Evolutionary conservation across 2,797 vertebrate genomes (phyloP).

Genomic region (Enteromius thamalakanensis): DNA sequence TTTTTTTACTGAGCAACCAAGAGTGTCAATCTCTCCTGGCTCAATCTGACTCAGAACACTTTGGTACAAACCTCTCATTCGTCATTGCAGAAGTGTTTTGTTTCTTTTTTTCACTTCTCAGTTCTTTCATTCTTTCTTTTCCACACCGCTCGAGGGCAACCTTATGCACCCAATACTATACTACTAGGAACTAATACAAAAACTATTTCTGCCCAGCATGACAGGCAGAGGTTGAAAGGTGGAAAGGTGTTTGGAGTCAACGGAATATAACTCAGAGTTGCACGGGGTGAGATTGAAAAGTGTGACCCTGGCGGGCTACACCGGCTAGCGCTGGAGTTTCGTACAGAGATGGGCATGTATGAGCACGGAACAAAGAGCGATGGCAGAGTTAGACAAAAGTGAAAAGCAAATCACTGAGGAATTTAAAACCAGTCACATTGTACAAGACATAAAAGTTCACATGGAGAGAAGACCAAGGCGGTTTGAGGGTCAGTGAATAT

Average conservation of each 20-base stretch:
- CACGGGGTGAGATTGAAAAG: constrained; percentile 69
- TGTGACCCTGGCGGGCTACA: constrained; percentile 49
- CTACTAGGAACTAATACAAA: constrained; percentile 65
- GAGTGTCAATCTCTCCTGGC: constrained; percentile 28
- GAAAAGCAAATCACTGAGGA: constrained; percentile 27
- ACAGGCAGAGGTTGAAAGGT: constrained; percentile 48
- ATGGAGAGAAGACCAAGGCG: neutral
- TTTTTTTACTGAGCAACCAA: constrained; percentile 13
- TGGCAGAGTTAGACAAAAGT: neutral
- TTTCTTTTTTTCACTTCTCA: constrained; percentile 27
- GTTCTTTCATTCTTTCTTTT: constrained; percentile 45
- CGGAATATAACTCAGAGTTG: constrained; percentile 64
- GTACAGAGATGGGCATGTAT: constrained; percentile 11
- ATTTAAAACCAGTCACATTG: constrained; percentile 19
- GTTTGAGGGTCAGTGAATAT: constrained; percentile 18
- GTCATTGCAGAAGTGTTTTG: constrained; percentile 37
- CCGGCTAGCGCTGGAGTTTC: constrained; percentile 22
- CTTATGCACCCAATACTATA: constrained; percentile 62
- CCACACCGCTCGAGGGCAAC: constrained; percentile 55
- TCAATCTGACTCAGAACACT: constrained; percentile 13
- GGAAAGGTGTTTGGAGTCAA: constrained; percentile 62
- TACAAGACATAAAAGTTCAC: constrained; percentile 3
- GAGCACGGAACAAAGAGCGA: constrained; percentile 22
- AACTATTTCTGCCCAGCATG: constrained; percentile 63
- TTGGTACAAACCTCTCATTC: constrained; percentile 28